Evolutionary conservation across 2,797 vertebrate genomes (phyloP).

Genomic region (Darevskia mixta): DNA sequence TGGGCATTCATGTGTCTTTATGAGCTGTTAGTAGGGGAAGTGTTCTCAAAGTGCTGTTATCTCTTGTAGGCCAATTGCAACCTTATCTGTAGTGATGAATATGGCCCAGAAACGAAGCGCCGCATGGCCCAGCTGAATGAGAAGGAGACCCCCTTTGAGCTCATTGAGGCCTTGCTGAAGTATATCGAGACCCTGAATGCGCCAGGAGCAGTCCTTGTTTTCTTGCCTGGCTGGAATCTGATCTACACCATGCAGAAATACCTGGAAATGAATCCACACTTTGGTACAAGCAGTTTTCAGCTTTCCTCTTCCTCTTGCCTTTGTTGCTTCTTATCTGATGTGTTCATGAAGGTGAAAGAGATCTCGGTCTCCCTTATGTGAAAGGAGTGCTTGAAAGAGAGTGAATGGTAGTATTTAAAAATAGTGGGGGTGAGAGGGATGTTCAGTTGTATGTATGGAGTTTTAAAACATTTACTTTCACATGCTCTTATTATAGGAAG

Average conservation of each 20-base stretch:
- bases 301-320: conserved; percentile 21
- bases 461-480: background rate
- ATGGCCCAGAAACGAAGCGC: conserved; percentile 87
- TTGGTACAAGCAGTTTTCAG: conserved; percentile 80
- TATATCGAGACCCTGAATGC: conserved; percentile 93
- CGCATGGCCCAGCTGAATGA: conserved; percentile 92
- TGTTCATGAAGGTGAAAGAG: background rate
- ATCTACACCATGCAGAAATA: conserved; percentile 96
- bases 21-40: background rate
- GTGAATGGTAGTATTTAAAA: background rate
- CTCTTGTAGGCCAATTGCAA: conserved; percentile 90
- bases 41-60: background rate
- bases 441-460: background rate
- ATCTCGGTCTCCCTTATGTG: background rate
- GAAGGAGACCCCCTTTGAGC: conserved; percentile 94
- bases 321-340: background rate
- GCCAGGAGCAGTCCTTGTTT: conserved; percentile 90
- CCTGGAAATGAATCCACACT: conserved; percentile 92
- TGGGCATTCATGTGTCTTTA: background rate
- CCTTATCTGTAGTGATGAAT: conserved; percentile 86
- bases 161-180: conserved; percentile 92
- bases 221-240: conserved; percentile 97
- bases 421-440: background rate
- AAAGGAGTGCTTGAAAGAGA: background rate
- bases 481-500: conserved; percentile 78